Base-by-base conservation (phyloP, 2,888 invertebrate species). In the Timema cristinae region DNA sequence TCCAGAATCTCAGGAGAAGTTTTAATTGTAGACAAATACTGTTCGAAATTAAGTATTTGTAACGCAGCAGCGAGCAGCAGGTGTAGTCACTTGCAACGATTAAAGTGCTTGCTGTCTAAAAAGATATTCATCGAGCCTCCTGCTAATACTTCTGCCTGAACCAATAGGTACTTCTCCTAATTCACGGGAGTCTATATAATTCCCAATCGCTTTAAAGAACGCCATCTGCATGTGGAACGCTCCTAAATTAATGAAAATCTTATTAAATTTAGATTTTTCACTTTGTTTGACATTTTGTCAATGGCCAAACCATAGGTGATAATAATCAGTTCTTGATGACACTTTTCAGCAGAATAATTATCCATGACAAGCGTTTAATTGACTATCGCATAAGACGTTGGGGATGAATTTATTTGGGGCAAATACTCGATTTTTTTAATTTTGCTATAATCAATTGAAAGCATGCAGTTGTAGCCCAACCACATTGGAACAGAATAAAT, bases 91-190 rank as follows among this genome's bases (percentile, higher is more conserved):
- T 59, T 59, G 59, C 59, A 59, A 59, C 59, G 59, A 59, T 59
- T 59, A 15, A 59, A 59, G 32, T 59, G 59, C 59, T 59, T 59
- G 59, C 59, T 59, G 59, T 59, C 59, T 8, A 59, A 59, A 59
- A 59, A 5, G 59, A 4, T 59, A 59, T 59, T 59, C 59, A 59
- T 59, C 16, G 59, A 59, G 59, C 59, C 59, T 9, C 59, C 6
- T n/a, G 6, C 59, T 59, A 59, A 6, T 59, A 59, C 4, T 59
- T 59, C 59, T 59, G 6, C 4, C 32, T 59, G 59, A n/a, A 59
- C 59, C 4, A 59, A 32, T 59, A n/a, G n/a, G n/a, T n/a, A 59
- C 32, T 59, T 59, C 59, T 32, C 4, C 59, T 59, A 59, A 59
- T 13, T 6, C 59, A 59, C 59, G 2, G 59, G 10, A 59, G 59